These are phyloP conservation scores for Neomonachus schauinslandi DNA, from an alignment of 2,113 vertebrate genomes.

Conservation along the genomic window DNA sequence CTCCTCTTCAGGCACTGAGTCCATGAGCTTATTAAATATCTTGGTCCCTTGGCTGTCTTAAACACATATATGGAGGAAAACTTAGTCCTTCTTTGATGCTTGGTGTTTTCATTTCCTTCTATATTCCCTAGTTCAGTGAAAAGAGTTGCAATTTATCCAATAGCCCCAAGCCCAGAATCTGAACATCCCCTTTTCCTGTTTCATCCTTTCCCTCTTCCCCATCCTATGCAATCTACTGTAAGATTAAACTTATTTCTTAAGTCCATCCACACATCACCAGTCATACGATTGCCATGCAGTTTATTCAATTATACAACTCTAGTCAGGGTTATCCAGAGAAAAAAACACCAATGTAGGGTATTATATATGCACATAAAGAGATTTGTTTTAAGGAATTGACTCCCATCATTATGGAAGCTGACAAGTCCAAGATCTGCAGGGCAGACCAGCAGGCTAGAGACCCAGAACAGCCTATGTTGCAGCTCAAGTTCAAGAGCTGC, in stretches of 20 bases:
- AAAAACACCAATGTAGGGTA: not conserved
- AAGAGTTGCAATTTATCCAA: not conserved
- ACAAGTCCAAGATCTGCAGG: not conserved
- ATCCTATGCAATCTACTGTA: not conserved
- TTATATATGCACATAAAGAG: not conserved
- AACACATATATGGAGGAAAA: not conserved
- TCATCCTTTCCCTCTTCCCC: not conserved
- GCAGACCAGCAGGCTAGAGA: rapidly evolving
- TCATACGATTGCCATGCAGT: too few relatives aligned
- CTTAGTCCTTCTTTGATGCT: not conserved
- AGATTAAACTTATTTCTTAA: not conserved
- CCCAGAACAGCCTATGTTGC: too few relatives aligned
- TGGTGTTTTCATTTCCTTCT: not conserved
- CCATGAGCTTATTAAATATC: not conserved
- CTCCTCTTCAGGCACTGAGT: not conserved
- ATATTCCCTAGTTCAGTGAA: not conserved
- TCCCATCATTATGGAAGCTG: not conserved
- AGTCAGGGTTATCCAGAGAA: not conserved
- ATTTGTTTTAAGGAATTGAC: not conserved
- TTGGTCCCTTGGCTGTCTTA: not conserved
- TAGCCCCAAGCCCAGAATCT: not conserved
- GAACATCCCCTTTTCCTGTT: not conserved
- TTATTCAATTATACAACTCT: not conserved
- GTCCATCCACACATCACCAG: not conserved
- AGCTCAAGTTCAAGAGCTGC: too few relatives aligned